These are phyloP conservation scores for Muntiacus reevesi DNA, from an alignment of 2,113 vertebrate genomes.

Conservation along the genomic window DNA sequence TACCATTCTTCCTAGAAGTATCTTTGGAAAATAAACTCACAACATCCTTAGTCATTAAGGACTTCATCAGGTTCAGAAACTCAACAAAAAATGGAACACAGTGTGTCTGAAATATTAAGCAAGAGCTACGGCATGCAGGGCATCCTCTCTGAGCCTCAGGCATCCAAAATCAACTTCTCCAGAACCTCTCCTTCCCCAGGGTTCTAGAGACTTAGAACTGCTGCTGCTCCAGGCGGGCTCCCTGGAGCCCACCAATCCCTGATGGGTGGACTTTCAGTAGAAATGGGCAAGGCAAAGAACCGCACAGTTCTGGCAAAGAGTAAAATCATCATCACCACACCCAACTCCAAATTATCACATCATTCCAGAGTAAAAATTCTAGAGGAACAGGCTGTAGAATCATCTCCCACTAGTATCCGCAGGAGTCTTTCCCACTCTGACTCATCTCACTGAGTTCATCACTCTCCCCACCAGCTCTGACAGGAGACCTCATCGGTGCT, in stretches of 20 bases:
- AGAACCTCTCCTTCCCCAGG: background rate
- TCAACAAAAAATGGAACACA: background rate
- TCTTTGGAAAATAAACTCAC: background rate
- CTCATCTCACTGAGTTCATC: background rate
- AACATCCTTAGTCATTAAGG: background rate
- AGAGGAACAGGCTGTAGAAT: background rate
- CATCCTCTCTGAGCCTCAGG: background rate
- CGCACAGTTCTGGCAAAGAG: background rate
- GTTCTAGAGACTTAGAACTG: background rate
- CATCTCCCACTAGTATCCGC: background rate
- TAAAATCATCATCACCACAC: background rate
- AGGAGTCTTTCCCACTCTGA: background rate
- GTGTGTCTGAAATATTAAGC: background rate
- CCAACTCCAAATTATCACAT: background rate
- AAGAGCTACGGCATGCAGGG: background rate
- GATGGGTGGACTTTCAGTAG: background rate
- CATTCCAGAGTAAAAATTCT: background rate
- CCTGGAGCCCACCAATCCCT: background rate
- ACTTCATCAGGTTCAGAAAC: background rate
- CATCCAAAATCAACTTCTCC: background rate
- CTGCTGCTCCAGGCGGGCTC: background rate
- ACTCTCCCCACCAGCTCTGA: background rate
- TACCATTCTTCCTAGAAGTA: background rate
- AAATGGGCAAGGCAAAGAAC: background rate
- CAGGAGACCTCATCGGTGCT: accelerated